Conservation (phyloP, 2,797 vertebrate species). For the Thalassophryne amazonica region DNA sequence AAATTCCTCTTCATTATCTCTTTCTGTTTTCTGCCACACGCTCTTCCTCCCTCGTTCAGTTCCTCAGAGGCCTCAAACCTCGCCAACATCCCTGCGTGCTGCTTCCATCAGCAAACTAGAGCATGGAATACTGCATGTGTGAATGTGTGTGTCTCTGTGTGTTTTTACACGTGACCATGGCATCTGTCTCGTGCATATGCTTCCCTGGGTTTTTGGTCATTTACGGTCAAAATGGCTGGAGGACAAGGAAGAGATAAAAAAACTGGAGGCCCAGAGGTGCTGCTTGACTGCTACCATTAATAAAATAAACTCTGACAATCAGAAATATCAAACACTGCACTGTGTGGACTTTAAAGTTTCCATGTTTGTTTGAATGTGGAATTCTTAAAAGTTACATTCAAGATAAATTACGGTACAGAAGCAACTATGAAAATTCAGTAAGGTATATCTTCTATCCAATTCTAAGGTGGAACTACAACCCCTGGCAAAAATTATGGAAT, state of each 20-base stretch:
- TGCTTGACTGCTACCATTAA: slow-evolving; percentile 29
- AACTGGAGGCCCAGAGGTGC: background rate
- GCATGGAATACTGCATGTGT: slow-evolving; percentile 34
- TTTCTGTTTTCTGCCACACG: background rate
- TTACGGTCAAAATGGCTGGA: slow-evolving; percentile 22
- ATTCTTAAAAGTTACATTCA: too few species aligned
- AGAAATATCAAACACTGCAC: background rate
- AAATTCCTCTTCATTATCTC: slow-evolving; percentile 12
- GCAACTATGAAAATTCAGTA: too few species aligned
- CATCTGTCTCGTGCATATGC: too few species aligned
- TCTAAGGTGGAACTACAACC: too few species aligned
- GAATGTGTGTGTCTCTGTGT: background rate
- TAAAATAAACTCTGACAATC: slow-evolving; percentile 1
- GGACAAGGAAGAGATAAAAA: background rate
- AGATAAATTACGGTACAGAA: too few species aligned
- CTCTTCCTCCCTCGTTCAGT: background rate
- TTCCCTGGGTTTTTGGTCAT: slow-evolving; percentile 8
- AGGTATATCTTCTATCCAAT: too few species aligned
- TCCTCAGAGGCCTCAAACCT: slow-evolving; percentile 23
- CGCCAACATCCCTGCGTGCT: slow-evolving; percentile 36
- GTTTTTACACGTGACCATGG: background rate
- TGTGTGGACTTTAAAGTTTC: background rate
- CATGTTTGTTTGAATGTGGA: too few species aligned
- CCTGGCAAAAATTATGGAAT: too few species aligned
- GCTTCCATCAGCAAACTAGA: slow-evolving; percentile 52